Evolutionary conservation across 1,140 invertebrate species (phyloP).

Genomic region (Drosophila gunungcola): DNA sequence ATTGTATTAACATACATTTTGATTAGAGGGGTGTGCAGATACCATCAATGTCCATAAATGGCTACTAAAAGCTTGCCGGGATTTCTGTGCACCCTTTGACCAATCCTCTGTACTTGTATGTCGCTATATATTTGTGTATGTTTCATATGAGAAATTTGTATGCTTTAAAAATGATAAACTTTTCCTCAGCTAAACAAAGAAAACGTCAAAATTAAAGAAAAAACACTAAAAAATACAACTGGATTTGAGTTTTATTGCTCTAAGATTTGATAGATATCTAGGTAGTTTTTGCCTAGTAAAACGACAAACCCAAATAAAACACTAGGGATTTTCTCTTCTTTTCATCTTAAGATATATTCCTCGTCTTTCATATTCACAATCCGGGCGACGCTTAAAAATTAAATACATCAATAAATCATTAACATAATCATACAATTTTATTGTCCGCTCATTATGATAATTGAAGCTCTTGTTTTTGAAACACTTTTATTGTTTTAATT

Average conservation of each 20-base stretch:
- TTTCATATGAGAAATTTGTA: constrained; percentile 67
- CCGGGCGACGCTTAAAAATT: constrained; percentile 52
- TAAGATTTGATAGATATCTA: too few species aligned
- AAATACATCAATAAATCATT: constrained; percentile 65
- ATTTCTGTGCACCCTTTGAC: constrained; percentile 15
- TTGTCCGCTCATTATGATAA: constrained; percentile 73
- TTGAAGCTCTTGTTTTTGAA: constrained; percentile 68
- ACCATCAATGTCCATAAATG: background rate
- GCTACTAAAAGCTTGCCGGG: constrained; percentile 8
- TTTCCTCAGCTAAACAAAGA: constrained; percentile 55
- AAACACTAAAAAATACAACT: constrained; percentile 49
- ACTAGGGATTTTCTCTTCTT: constrained; percentile 1
- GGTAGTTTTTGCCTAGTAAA: too few species aligned
- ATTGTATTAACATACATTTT: constrained; percentile 46
- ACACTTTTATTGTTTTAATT: constrained; percentile 39
- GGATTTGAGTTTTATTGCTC: background rate
- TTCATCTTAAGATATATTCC: constrained; percentile 57
- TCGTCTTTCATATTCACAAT: constrained; percentile 72
- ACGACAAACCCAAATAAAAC: background rate
- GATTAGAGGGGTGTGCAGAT: constrained; percentile 9
- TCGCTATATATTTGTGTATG: constrained; percentile 68
- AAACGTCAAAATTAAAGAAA: constrained; percentile 55
- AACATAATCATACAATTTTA: constrained; percentile 66
- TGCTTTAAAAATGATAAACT: constrained; percentile 62
- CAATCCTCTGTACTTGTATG: constrained; percentile 47